Evolutionary conservation across 1,140 invertebrate genomes (phyloP), one percentile per base, ranked within the genome.

Genomic region (Drosophila punjabiensis): DNA sequence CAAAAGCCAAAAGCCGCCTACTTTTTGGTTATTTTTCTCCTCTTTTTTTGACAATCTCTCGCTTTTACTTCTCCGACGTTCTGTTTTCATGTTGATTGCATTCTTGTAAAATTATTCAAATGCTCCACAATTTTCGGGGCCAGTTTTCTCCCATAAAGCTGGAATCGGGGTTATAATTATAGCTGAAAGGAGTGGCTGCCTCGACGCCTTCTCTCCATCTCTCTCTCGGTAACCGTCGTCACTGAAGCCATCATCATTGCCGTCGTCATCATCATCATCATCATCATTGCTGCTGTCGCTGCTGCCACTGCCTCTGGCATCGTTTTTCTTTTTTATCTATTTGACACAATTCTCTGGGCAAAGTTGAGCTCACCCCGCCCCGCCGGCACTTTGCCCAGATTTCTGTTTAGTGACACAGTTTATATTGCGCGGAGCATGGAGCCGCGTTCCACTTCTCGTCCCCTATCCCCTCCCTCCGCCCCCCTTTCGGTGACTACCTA

Each of bases 341-440:
- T 86, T 89, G 86, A 89, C 86, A 89, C 86, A 89, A 89, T 89
- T 89, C 81, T 82, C 67, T 86, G 79, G 82, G 86, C 85, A 87
- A 88, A 89, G 84, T 89, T 89, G 81, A 84, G 68, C 45, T 68
- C 52, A 41, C 45, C 62, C 47, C 18, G 32, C 30, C 28, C 39
- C 58, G 39, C 56, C 62, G 39, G 70, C 62, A 39, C 48, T 48
- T 55, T 3, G 39, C 55, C 59, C 30, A 74, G 83, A 89, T 84
- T 90, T 90, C 65, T 90, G 82, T 89, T 89, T 90, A 90, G 85
- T 89, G 85, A 89, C 85, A 89, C 85, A 90, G 78, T 89, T 89
- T 89, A 88, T 80, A 81, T 84, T 81, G 80, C 85, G 80, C 20
- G 59, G 53, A 64, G 74, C 69, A 39, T 65, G 55, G 35, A 58